phyloP scores from a whole-genome alignment of 2,797 vertebrate species.

The Premnoplex brunnescens region DNA sequence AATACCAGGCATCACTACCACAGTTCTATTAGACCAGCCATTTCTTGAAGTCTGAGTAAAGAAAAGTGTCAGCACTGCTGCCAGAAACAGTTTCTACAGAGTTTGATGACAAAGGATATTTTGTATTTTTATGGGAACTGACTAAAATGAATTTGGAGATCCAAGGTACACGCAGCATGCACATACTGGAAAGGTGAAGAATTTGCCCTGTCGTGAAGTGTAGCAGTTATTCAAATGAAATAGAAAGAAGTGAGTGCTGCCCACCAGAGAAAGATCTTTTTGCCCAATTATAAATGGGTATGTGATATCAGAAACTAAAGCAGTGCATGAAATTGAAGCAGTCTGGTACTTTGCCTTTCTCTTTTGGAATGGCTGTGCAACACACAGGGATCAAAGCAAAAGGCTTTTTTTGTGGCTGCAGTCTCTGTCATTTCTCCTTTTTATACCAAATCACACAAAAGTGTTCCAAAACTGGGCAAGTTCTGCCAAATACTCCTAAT shows the following conservation, averaged over 20 bases:
- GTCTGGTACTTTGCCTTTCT: background rate
- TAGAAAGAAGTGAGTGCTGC: background rate
- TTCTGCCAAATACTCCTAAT: background rate
- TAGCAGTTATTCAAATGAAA: background rate
- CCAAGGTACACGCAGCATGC: background rate
- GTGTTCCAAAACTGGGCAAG: background rate
- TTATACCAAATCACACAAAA: background rate
- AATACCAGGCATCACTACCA: background rate
- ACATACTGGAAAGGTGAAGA: background rate
- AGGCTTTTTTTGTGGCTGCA: background rate
- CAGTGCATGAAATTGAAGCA: background rate
- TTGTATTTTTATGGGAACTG: background rate
- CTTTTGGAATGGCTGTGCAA: background rate
- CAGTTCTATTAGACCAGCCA: background rate
- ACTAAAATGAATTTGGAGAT: background rate
- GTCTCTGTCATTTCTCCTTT: background rate
- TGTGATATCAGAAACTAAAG: conserved; percentile 1
- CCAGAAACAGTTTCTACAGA: background rate
- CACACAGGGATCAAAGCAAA: background rate
- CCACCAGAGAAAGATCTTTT: background rate
- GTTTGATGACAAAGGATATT: background rate
- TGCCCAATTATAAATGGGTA: background rate
- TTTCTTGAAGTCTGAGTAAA: background rate
- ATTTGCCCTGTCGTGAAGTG: background rate
- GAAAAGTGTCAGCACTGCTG: background rate